phyloP scores from a whole-genome alignment of 2,888 invertebrate genomes.

The Drosophila cracens region DNA sequence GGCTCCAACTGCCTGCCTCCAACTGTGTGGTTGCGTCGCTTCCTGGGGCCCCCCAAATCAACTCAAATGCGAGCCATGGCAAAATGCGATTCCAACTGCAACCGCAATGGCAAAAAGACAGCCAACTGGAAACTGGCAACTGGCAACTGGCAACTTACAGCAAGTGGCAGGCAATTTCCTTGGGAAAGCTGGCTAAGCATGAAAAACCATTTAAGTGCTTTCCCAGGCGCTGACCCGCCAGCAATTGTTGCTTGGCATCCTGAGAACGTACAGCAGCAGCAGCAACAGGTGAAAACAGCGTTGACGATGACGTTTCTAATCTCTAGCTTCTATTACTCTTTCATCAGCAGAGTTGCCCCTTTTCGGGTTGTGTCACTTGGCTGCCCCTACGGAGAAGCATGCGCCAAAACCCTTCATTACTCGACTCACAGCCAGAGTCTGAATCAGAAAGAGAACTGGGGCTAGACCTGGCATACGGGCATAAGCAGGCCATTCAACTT shows the following conservation, averaged over 20 bases:
- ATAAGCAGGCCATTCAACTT: constrained; percentile 75
- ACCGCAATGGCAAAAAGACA: constrained; percentile 14
- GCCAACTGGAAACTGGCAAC: constrained; percentile 48
- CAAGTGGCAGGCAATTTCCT: constrained; percentile 65
- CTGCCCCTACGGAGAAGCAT: constrained; percentile 48
- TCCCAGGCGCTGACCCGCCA: constrained; percentile 71
- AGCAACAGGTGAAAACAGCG: constrained; percentile 60
- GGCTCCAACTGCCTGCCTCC: constrained; percentile 3
- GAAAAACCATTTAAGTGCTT: constrained; percentile 77
- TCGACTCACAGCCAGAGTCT: constrained; percentile 12
- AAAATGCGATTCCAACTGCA: constrained; percentile 18
- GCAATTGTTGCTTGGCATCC: constrained; percentile 62
- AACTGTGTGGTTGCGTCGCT: constrained; percentile 53
- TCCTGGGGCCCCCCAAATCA: constrained; percentile 52
- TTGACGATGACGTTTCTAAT: constrained; percentile 53
- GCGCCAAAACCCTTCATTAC: constrained; percentile 70
- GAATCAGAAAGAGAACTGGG: constrained; percentile 40
- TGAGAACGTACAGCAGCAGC: constrained; percentile 56
- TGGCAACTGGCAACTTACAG: constrained; percentile 18
- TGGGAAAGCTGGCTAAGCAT: constrained; percentile 73
- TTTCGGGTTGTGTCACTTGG: constrained; percentile 39
- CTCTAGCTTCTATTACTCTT: constrained; percentile 8
- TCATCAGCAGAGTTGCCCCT: not conserved
- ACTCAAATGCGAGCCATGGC: constrained; percentile 20
- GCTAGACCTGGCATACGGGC: constrained; percentile 27